A percentile compares a stretch with the other conserved stretches of the same genome.
phyloP scores from a whole-genome alignment of 2,888 invertebrate genomes.

The Dynastes hyllus region DNA sequence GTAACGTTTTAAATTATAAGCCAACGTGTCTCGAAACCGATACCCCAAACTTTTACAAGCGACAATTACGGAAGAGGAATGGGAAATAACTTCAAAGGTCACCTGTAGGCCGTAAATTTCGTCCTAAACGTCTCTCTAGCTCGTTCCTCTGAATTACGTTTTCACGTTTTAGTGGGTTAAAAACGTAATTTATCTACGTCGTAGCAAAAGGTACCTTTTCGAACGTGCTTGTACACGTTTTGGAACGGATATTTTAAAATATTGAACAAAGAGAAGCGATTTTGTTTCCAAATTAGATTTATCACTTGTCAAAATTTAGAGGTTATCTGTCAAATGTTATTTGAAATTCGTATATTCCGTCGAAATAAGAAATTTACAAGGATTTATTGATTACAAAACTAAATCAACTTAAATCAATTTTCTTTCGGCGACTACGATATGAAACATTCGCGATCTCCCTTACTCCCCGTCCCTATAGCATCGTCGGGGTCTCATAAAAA shows the following conservation, averaged over 20 bases:
- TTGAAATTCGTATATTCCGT: too few relatives aligned
- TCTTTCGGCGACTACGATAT: neutral
- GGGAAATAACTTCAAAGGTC: slow-evolving; percentile 34
- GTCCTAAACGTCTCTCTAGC: slow-evolving; percentile 5
- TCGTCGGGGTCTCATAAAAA: neutral
- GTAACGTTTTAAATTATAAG: slow-evolving; percentile 29
- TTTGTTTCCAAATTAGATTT: too few relatives aligned
- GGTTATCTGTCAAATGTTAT: too few relatives aligned
- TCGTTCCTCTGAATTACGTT: slow-evolving; percentile 22
- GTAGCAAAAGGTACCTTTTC: neutral
- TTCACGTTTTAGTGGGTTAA: slow-evolving; percentile 9
- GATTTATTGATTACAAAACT: too few relatives aligned
- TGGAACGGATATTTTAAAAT: neutral
- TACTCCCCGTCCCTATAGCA: too few relatives aligned
- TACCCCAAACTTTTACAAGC: slow-evolving; percentile 30
- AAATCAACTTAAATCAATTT: neutral
- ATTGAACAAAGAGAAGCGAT: too few relatives aligned
- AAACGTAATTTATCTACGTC: slow-evolving; percentile 29
- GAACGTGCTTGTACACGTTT: neutral
- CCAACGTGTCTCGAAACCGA: slow-evolving; percentile 26
- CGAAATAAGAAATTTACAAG: too few relatives aligned
- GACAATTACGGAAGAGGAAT: slow-evolving; percentile 32
- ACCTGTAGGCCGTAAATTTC: slow-evolving; percentile 35
- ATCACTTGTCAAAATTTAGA: too few relatives aligned
- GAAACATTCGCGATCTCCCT: too few relatives aligned